Conservation (phyloP, 2,113 vertebrate genomes). For the Coracopsis vasa region DNA sequence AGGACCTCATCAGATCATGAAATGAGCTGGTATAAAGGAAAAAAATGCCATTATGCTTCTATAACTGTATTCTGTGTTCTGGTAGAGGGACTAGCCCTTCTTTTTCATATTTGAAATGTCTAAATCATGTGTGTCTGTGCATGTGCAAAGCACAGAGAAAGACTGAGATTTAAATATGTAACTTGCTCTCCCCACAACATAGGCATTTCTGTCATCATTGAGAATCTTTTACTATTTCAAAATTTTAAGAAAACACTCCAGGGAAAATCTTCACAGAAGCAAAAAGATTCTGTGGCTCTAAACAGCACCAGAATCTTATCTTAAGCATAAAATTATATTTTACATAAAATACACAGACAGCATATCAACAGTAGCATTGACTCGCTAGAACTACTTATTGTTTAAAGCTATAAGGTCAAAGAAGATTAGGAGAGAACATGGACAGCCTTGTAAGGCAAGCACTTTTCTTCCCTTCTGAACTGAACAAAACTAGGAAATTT, state of each 20-base stretch:
- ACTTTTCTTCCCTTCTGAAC: not conserved
- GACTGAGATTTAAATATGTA: not conserved
- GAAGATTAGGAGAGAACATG: not conserved
- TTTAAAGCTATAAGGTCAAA: not conserved
- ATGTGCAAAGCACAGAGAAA: not conserved
- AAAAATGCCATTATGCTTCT: not conserved
- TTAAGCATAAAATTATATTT: not conserved
- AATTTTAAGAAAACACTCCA: not conserved
- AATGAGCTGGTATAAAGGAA: not conserved
- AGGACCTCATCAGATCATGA: not conserved
- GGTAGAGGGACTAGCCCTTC: not conserved
- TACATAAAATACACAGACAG: not conserved
- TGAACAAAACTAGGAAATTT: not conserved
- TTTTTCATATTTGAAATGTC: not conserved
- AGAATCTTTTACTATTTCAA: not conserved
- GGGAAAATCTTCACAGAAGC: not conserved
- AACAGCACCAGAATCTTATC: not conserved
- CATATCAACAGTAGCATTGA: not conserved
- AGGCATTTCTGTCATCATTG: not conserved
- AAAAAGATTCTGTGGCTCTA: not conserved
- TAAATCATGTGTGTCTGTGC: not conserved
- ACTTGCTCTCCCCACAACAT: not conserved
- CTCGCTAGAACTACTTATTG: not conserved
- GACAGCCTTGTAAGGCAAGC: not conserved
- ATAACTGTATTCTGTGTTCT: not conserved